A percentile compares a stretch with the other conserved stretches of the same genome.
phyloP scores from a whole-genome alignment of 2,797 vertebrate species.

The Petrocephalus sullivani region DNA sequence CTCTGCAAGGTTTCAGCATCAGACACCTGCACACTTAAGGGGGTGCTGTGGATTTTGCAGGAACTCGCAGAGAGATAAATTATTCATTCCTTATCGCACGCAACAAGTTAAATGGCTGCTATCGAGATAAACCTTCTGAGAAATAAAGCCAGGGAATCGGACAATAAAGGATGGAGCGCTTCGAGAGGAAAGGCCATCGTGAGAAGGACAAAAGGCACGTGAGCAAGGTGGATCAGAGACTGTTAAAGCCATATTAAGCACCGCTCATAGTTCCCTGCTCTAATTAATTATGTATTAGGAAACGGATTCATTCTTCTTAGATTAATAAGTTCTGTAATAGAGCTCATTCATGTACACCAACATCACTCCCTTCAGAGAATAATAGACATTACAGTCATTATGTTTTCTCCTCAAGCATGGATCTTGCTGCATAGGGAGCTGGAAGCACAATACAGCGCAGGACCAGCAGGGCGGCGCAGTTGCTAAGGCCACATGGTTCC shows the following conservation, averaged over 20 bases:
- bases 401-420: background rate
- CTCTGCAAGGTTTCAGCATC: background rate
- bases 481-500: background rate
- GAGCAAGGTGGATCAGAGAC: background rate
- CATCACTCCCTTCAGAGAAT: conserved; percentile 29
- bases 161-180: background rate
- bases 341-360: conserved; percentile 51
- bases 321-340: conserved; percentile 45
- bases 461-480: background rate
- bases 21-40: background rate
- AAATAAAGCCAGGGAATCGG: background rate
- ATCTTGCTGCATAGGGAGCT: background rate
- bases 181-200: background rate
- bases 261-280: conserved; percentile 45
- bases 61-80: background rate
- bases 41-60: background rate
- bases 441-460: background rate
- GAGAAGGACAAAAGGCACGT: background rate
- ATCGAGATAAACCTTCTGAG: background rate
- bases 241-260: conserved; percentile 46
- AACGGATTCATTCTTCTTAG: conserved; percentile 54
- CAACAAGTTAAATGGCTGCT: background rate
- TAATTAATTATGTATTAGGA: conserved; percentile 51
- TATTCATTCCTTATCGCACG: background rate
- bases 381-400: background rate